phyloP scores from a whole-genome alignment of 2,113 vertebrate species.

The Pelusios castaneus region DNA sequence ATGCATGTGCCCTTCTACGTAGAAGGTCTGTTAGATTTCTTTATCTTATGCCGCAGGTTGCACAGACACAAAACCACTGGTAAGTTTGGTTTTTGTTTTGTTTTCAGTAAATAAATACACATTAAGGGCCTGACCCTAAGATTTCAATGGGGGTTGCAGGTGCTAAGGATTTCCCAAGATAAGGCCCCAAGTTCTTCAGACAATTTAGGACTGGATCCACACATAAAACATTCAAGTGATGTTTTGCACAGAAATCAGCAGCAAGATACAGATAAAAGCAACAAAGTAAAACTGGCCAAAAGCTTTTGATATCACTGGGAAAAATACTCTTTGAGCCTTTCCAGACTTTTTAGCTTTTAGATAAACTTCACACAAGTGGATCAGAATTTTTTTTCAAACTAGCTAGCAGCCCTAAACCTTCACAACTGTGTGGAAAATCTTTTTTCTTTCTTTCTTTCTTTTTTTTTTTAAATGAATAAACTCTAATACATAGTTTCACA shows the following conservation, averaged over 20 bases:
- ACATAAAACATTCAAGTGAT: neutral
- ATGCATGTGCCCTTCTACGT: accelerated
- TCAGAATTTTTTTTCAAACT: neutral
- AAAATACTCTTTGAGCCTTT: neutral
- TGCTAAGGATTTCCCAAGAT: neutral
- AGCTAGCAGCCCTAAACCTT: constrained; percentile 29
- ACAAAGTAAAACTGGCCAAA: neutral
- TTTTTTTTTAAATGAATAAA: constrained; percentile 21
- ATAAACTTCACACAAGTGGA: constrained; percentile 12
- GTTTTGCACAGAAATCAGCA: neutral
- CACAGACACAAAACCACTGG: neutral
- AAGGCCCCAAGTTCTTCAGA: neutral
- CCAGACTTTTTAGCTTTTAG: neutral
- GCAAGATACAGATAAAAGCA: neutral
- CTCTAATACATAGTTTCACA: constrained; percentile 18
- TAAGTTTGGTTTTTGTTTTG: neutral
- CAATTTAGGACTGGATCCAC: neutral
- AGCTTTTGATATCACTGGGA: neutral
- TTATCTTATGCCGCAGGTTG: neutral
- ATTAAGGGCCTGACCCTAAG: neutral
- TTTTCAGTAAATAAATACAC: neutral
- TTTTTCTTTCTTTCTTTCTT: neutral
- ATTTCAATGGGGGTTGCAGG: neutral
- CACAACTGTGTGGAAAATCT: constrained; percentile 16
- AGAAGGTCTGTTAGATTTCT: neutral